A percentile compares a stretch with the other conserved stretches of the same genome.
These are phyloP conservation scores for Orchesella cincta DNA, from an alignment of 1,140 invertebrate genomes.

Conservation along the genomic window DNA sequence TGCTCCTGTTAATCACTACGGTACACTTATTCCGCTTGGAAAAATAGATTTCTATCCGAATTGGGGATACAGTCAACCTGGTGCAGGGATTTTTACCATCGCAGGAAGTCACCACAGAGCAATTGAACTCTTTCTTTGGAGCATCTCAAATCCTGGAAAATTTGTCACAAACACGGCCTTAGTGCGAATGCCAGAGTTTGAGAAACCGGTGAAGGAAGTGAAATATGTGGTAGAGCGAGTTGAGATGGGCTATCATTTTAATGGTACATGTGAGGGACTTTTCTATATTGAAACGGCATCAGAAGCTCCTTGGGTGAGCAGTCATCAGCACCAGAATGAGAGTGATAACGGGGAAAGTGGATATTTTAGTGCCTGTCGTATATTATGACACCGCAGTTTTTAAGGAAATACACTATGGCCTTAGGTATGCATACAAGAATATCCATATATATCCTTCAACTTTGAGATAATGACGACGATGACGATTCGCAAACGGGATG, in stretches of 20 bases:
- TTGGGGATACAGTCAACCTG: conserved; percentile 33
- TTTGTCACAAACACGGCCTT: conserved; percentile 7
- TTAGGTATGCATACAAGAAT: no score
- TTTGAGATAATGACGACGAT: no score
- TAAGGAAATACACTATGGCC: no score
- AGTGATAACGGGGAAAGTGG: background rate
- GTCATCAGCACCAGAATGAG: background rate
- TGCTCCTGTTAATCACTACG: conserved; percentile 25
- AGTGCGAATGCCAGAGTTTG: conserved; percentile 16
- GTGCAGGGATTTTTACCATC: conserved; percentile 26
- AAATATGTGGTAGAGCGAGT: background rate
- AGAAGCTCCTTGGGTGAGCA: conserved; percentile 20
- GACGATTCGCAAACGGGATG: no score
- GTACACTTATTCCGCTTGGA: conserved; percentile 34
- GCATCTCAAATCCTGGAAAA: conserved; percentile 36
- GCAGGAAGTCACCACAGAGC: conserved; percentile 33
- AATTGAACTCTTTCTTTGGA: conserved; percentile 36
- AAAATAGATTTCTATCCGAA: conserved; percentile 39
- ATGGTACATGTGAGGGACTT: conserved; percentile 21
- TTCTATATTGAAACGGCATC: conserved; percentile 33
- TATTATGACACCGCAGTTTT: background rate
- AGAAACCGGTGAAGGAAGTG: background rate
- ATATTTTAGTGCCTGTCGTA: background rate
- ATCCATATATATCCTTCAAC: no score
- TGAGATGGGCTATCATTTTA: conserved; percentile 41